These are phyloP conservation scores for Menidia menidia DNA, from an alignment of 2,797 vertebrate species.

Conservation along the genomic window DNA sequence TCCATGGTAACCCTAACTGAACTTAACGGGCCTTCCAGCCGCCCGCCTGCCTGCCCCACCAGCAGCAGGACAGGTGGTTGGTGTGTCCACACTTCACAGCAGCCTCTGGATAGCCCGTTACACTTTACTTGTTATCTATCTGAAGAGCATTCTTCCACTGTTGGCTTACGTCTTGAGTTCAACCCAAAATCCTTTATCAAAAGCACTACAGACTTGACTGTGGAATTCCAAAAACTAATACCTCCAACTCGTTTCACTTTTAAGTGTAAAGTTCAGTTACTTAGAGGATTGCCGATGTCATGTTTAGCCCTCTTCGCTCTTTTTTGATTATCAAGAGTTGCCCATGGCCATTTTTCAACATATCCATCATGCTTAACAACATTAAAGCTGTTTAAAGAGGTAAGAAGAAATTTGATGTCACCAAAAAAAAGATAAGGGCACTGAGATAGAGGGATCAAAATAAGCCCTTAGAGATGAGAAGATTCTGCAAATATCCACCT, in stretches of 20 bases:
- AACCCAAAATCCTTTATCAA: slow-evolving; percentile 14
- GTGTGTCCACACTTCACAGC: not conserved
- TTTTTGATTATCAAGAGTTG: no score
- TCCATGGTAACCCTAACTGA: slow-evolving; percentile 69
- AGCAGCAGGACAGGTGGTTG: slow-evolving; percentile 49
- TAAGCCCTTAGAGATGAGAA: not conserved
- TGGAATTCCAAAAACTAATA: slow-evolving; percentile 42
- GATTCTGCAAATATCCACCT: not conserved
- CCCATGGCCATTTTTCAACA: slow-evolving; percentile 32
- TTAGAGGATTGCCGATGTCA: no score
- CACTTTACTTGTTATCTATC: slow-evolving; percentile 13
- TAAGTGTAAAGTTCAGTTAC: slow-evolving; percentile 18
- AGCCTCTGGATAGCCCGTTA: slow-evolving; percentile 17
- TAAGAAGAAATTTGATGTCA: slow-evolving; percentile 40
- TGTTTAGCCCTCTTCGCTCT: no score
- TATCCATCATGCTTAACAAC: slow-evolving; percentile 11
- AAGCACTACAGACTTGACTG: not conserved
- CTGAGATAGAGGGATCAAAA: not conserved
- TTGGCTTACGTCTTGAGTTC: not conserved
- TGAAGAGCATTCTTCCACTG: slow-evolving; percentile 5
- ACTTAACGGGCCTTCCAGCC: slow-evolving; percentile 41
- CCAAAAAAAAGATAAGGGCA: not conserved
- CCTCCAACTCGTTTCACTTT: slow-evolving; percentile 6
- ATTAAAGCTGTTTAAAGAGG: slow-evolving; percentile 44
- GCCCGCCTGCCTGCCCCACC: slow-evolving; percentile 29